Evolutionary conservation across 1,140 invertebrate species (phyloP), one percentile per base, ranked within the genome.

Genomic region (Orius insidiosus): DNA sequence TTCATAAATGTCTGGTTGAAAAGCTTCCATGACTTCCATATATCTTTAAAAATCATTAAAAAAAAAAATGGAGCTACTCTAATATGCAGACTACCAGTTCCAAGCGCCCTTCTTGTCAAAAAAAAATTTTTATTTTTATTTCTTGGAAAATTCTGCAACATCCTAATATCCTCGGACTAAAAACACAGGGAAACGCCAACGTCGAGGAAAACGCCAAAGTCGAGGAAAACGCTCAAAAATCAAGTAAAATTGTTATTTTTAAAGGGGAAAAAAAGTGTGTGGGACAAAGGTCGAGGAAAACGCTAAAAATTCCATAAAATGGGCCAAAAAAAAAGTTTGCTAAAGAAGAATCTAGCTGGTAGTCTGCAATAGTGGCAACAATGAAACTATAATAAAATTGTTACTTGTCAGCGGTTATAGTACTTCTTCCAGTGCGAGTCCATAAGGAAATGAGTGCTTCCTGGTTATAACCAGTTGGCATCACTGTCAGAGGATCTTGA

Each of bases 1-100:
- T 56, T 82, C 71, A 63, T 80, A 85, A 54, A 82, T 72, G 62
- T 85, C 78, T 39, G 85, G 84, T 62, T 75, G 72, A 58, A 80
- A 77, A 50, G 68, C 60, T 64, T 86, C 76, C 34, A 86, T 72
- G 34, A 80, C 57, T 54, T 82, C 68, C 72, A 87, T 79, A 60
- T 83, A 85, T 48, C 66, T 68, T n/a, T 11, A 3, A 15, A 36
- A 13, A 36, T 11, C n/a, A n/a, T n/a, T n/a, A n/a, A n/a, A n/a
- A n/a, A n/a, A n/a, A n/a, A n/a, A n/a, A 33, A 33, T 33, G 32
- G n/a, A 33, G 7, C n/a, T 7, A 33, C 7, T 7, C 32, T 7
- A 33, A 33, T 33, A 33, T 33, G 7, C 7, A 33, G n/a, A 7
- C 32, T 8, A 8, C n/a, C n/a, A n/a, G 7, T 33, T 8, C n/a